A percentile compares a stretch with the other conserved stretches of the same genome.
phyloP scores from a whole-genome alignment of 2,888 invertebrate genomes.

The Drosophila robusta region DNA sequence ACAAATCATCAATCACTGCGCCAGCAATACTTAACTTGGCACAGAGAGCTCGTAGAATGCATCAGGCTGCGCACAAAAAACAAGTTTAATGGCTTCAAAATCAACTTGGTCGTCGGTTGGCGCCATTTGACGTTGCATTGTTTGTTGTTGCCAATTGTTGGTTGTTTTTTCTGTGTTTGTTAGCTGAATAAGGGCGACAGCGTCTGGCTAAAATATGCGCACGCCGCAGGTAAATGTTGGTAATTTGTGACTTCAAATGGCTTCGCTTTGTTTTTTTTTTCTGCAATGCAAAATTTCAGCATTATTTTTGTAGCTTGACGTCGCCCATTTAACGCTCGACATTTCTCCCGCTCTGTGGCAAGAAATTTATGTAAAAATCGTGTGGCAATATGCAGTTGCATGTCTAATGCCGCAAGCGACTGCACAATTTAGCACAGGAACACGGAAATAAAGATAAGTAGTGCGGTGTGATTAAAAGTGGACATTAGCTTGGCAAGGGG shows the following conservation, averaged over 20 bases:
- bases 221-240: slow-evolving; percentile 68
- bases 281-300: slow-evolving; percentile 30
- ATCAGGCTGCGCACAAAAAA: slow-evolving; percentile 53
- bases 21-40: slow-evolving; percentile 41
- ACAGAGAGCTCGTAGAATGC: slow-evolving; percentile 42
- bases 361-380: slow-evolving; percentile 51
- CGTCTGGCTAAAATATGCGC: slow-evolving; percentile 65
- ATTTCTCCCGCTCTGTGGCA: slow-evolving; percentile 21
- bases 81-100: slow-evolving; percentile 70
- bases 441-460: slow-evolving; percentile 42
- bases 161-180: slow-evolving; percentile 2
- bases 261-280: slow-evolving; percentile 4
- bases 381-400: slow-evolving; percentile 63
- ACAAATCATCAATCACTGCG: slow-evolving; percentile 68
- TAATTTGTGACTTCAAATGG: slow-evolving; percentile 69
- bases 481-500: slow-evolving; percentile 2
- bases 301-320: slow-evolving; percentile 34
- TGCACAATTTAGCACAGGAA: slow-evolving; percentile 56
- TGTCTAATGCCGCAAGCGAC: slow-evolving; percentile 30
- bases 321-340: slow-evolving; percentile 54
- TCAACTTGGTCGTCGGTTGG: slow-evolving; percentile 52
- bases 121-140: slow-evolving; percentile 23
- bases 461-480: slow-evolving; percentile 19
- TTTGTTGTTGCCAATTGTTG: slow-evolving; percentile 6
- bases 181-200: slow-evolving; percentile 41